Evolutionary conservation across 2,113 vertebrate species (phyloP), one percentile per base, ranked within the genome.

Genomic region (Delphinus delphis): DNA sequence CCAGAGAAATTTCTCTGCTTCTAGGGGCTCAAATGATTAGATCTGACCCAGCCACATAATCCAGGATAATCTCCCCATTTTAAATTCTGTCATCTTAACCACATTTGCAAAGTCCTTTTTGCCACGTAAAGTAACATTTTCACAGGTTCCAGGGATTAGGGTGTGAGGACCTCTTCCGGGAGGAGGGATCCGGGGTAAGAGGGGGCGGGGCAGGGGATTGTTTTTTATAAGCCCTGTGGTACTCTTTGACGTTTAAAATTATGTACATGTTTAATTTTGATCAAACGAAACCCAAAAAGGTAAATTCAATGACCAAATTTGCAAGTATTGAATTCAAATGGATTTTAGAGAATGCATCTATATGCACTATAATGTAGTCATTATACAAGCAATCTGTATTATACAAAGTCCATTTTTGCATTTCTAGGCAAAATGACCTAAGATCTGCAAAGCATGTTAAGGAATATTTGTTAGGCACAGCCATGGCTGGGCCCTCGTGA

Each of bases 401-500:
- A 93, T 53, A 77, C 11, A 90, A 62, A 90, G 55, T 71, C 31
- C 13, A n/a, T 79, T 50, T 95, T 96, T 95, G 47, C 41, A 63
- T 60, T 87, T 96, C 62, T 55, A 92, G 55, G 44, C 33, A 90
- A 96, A 96, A 93, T 65, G 50, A 47, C 47, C 63, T 93, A 93
- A 44, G 36, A 63, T 87, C 15, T 63, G n/a, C 41, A 79, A 86
- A 79, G 14, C 9, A 20, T 63, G 55, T 65, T 95, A 85, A 83
- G 41, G 90, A 88, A 76, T 84, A 94, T 36, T 88, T 86, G 47
- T 86, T 83, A 88, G 36, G 36, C 38, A 85, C 41, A 88, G 76
- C 21, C 58, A 76, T 81, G 50, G 41, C 58, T 53, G 44, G 36
- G 26, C 7, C 50, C 81, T 94, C 62, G 65, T 36, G 79, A 90